phyloP scores from a whole-genome alignment of 2,888 invertebrate species.

The Epiblema foenella region DNA sequence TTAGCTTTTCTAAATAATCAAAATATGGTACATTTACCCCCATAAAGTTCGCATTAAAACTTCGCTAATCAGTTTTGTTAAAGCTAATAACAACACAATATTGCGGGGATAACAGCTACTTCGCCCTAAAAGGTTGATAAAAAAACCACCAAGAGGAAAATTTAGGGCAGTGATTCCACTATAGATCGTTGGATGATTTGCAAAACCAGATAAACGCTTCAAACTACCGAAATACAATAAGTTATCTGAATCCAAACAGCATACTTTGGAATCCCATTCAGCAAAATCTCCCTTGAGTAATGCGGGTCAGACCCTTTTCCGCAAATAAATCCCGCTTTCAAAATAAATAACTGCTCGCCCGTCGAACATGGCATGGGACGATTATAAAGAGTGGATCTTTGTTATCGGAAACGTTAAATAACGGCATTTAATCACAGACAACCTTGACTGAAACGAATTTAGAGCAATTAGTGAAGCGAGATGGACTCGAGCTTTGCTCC shows the following conservation, averaged over 20 bases:
- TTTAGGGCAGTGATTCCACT: conserved; percentile 21
- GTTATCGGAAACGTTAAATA: conserved; percentile 58
- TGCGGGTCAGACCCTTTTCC: conserved; percentile 78
- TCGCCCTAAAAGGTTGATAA: conserved; percentile 17
- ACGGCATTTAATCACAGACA: conserved; percentile 49
- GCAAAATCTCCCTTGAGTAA: conserved; percentile 79
- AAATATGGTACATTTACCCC: conserved; percentile 1
- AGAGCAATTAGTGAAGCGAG: conserved; percentile 49
- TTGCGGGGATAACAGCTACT: not conserved
- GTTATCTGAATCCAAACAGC: conserved; percentile 70
- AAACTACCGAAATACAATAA: conserved; percentile 66
- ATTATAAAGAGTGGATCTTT: conserved; percentile 60
- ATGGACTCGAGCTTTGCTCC: conserved; percentile 41
- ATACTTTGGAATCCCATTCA: conserved; percentile 76
- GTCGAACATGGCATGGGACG: conserved; percentile 55
- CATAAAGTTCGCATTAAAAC: not conserved
- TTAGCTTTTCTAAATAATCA: not conserved
- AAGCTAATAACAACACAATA: conserved; percentile 1
- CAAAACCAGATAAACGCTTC: conserved; percentile 47
- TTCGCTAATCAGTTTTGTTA: not conserved
- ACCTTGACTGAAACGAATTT: conserved; percentile 47
- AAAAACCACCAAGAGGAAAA: not conserved
- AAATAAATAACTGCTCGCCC: conserved; percentile 73
- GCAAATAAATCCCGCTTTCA: conserved; percentile 78
- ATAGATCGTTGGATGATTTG: conserved; percentile 18